These are phyloP conservation scores for Oreochromis aureus DNA, from an alignment of 2,113 vertebrate species.

Conservation along the genomic window DNA sequence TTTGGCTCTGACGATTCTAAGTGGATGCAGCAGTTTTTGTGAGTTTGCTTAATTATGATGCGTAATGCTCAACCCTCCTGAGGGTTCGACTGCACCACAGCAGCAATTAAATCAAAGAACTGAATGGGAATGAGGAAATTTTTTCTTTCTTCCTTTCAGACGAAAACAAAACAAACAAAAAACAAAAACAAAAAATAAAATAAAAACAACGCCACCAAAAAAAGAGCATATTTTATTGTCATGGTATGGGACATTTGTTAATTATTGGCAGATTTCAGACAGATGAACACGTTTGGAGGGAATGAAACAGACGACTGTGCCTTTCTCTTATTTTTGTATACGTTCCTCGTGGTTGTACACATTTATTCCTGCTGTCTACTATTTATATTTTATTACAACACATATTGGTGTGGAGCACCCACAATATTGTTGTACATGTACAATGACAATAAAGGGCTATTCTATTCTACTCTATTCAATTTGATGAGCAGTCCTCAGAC, in stretches of 20 bases:
- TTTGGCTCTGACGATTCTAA: constrained; percentile 10
- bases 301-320: not conserved
- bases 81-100: not conserved
- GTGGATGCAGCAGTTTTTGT: not conserved
- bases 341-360: not conserved
- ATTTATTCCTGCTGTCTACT: not conserved
- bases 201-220: not conserved
- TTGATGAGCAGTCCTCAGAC: not conserved
- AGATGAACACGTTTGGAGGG: not conserved
- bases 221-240: not conserved
- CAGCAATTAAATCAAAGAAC: constrained; percentile 36
- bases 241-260: not conserved
- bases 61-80: constrained; percentile 28
- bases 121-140: constrained; percentile 1
- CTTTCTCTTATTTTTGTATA: not conserved
- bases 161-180: not conserved
- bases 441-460: not conserved
- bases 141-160: constrained; percentile 11
- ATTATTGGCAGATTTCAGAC: constrained; percentile 1
- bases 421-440: not conserved
- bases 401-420: not conserved
- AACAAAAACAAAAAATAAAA: not conserved
- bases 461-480: not conserved
- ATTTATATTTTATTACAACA: not conserved
- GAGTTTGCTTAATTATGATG: constrained; percentile 41